Conservation (phyloP, 2,888 invertebrate genomes). For the Pollenia labialis region DNA sequence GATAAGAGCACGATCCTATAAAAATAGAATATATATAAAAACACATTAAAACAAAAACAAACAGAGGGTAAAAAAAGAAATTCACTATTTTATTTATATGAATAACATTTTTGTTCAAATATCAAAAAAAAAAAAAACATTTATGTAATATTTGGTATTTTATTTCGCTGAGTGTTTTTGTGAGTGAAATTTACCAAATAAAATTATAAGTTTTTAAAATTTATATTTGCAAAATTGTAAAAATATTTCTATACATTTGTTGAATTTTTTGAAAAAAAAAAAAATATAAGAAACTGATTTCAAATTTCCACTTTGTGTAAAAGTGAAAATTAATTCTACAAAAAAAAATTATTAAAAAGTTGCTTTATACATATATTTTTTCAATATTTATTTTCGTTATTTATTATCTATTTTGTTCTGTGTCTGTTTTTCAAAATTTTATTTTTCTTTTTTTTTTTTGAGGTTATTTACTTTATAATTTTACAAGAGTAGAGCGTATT, state of each 20-base stretch:
- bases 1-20: constrained; percentile 60
- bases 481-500: constrained; percentile 70
- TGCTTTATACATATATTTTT: neutral
- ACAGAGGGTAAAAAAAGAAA: neutral
- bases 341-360: neutral
- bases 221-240: neutral
- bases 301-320: neutral
- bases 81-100: constrained; percentile 13
- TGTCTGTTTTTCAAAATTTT: constrained; percentile 22
- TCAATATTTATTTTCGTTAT: constrained; percentile 32
- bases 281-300: no score
- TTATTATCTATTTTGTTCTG: constrained; percentile 37
- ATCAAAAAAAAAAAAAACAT: constrained; percentile 37
- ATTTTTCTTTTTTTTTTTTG: constrained; percentile 66
- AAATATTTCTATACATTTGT: neutral
- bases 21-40: constrained; percentile 56
- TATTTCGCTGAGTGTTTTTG: constrained; percentile 23
- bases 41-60: constrained; percentile 47
- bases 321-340: neutral
- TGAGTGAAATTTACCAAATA: constrained; percentile 44
- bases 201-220: neutral
- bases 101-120: constrained; percentile 8
- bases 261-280: neutral
- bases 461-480: constrained; percentile 76
- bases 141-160: constrained; percentile 54